Percentiles rank a stretch among this genome's conserved stretches.
Evolutionary conservation across 2,797 vertebrate species (phyloP).

Genomic region (Pachyuromys duprasi): DNA sequence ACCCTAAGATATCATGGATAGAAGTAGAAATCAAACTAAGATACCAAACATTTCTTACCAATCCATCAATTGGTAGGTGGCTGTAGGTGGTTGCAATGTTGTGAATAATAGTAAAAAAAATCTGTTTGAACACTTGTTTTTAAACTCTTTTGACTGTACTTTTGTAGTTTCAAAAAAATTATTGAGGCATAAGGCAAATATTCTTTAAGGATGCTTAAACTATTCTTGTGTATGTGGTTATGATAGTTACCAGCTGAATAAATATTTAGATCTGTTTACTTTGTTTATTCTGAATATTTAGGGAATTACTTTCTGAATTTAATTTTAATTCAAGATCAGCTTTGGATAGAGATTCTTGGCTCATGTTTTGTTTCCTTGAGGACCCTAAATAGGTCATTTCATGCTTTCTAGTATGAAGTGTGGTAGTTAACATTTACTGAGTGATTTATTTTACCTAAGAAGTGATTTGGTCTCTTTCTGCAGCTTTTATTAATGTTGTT

Average conservation of each 20-base stretch:
- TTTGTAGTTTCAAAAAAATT: background rate
- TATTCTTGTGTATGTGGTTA: background rate
- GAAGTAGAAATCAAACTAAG: background rate
- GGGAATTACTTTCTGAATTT: background rate
- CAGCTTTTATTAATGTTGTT: background rate
- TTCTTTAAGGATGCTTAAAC: conserved; percentile 17
- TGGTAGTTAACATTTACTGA: background rate
- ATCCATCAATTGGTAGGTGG: background rate
- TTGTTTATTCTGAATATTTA: conserved; percentile 36
- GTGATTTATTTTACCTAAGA: conserved; percentile 38
- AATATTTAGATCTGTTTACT: background rate
- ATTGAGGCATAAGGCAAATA: background rate
- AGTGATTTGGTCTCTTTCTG: background rate
- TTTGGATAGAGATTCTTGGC: background rate
- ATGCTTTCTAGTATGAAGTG: background rate
- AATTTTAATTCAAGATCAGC: conserved; percentile 12
- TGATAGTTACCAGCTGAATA: background rate
- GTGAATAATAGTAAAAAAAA: background rate
- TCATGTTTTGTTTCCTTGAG: background rate
- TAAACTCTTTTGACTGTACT: background rate
- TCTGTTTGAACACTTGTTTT: background rate
- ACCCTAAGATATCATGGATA: background rate
- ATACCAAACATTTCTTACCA: background rate
- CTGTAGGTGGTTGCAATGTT: background rate
- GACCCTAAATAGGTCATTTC: conserved; percentile 15